Percentiles rank a stretch among this genome's conserved stretches.
phyloP scores from a whole-genome alignment of 2,888 invertebrate species.

The Meiosimyza decipiens region DNA sequence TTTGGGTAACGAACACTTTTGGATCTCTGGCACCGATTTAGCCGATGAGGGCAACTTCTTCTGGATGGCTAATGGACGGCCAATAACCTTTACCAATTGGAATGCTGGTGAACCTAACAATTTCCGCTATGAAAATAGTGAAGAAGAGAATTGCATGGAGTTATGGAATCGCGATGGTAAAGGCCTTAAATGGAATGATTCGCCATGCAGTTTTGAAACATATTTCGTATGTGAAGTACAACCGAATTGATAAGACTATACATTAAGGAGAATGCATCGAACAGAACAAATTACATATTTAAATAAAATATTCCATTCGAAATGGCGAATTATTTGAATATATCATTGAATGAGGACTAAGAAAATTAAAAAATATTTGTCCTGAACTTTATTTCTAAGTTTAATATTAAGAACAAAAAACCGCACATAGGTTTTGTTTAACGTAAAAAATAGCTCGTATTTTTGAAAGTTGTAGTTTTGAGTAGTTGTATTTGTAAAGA shows the following conservation, averaged over 20 bases:
- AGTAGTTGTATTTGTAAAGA: not conserved
- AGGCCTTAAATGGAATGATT: conserved; percentile 93
- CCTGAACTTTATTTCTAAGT: too few relatives aligned
- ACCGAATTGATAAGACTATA: conserved; percentile 50
- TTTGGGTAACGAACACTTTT: conserved; percentile 90
- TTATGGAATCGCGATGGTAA: conserved; percentile 91
- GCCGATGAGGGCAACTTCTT: conserved; percentile 92
- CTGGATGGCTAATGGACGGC: conserved; percentile 92
- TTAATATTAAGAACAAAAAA: too few relatives aligned
- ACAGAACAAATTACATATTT: conserved; percentile 19
- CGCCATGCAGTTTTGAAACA: conserved; percentile 92
- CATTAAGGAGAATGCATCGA: conserved; percentile 17
- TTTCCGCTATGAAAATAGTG: conserved; percentile 89
- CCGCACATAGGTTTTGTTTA: too few relatives aligned
- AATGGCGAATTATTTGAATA: not conserved
- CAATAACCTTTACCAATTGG: conserved; percentile 92
- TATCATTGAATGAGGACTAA: too few relatives aligned
- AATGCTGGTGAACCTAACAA: conserved; percentile 95
- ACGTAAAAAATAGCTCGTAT: too few relatives aligned
- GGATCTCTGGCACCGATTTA: conserved; percentile 92
- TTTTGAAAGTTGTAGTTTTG: not conserved
- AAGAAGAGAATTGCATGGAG: conserved; percentile 92
- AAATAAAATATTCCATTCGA: conserved; percentile 12
- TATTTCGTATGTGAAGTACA: conserved; percentile 91
- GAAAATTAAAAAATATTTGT: too few relatives aligned